Evolutionary conservation across 2,797 vertebrate genomes (phyloP), one percentile per base, ranked within the genome.

Genomic region (Dermochelys coriacea): DNA sequence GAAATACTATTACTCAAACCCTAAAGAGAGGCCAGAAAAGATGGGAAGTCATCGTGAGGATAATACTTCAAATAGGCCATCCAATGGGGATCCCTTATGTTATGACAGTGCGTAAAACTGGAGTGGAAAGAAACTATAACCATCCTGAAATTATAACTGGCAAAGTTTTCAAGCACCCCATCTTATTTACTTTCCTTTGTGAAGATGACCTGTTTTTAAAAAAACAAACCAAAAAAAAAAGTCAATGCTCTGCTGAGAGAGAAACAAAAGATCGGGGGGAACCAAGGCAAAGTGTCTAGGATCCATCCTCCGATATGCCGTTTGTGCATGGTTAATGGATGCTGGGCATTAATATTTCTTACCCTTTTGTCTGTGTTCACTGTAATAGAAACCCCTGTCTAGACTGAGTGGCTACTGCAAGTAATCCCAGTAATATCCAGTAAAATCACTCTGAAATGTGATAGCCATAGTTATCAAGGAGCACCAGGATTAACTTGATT

Each of bases 361-460:
- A 97, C 98, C 97, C 98, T 98, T 98, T 99, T 99, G 99, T 99
- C 98, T 98, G 98, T 95, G 97, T 98, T 98, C 98, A 98, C 98
- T 98, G 99, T 98, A 99, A 99, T 98, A 98, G 98, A 99, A 99
- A 98, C 98, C 97, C 96, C 98, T 98, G 99, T 99, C 99, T 99
- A 99, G 99, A 99, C 99, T 99, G 98, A 98, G 98, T 97, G 99
- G 99, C 99, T 99, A 98, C 99, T 98, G 97, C 96, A 98, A 97
- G 98, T 99, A 99, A 99, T 99, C 99, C 99, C 97, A 97, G 98
- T 98, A 99, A 99, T 99, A 99, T 99, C 98, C 98, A 98, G 98
- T 98, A 98, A 98, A 99, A 99, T 99, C 98, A 98, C 98, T 99
- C 98, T 99, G 99, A 99, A 99, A 99, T 98, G 96, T 15, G 98